Conservation (phyloP, 2,797 vertebrate species). For the Clamator glandarius region DNA sequence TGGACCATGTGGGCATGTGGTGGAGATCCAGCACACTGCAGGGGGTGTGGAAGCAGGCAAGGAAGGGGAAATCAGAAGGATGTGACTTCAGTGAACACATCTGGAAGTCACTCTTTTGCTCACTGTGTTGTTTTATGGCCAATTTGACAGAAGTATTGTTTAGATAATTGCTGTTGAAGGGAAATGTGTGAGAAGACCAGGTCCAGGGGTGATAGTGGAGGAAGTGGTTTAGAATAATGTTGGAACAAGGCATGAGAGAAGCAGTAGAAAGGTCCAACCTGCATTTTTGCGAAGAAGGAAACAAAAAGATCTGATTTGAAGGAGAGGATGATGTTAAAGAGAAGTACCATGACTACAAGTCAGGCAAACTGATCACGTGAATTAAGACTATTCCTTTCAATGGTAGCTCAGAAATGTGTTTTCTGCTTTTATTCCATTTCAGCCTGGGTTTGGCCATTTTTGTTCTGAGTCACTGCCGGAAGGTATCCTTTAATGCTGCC, state of each 20-base stretch:
- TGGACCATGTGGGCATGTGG: not conserved
- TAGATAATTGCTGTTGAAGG: not conserved
- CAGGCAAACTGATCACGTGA: not conserved
- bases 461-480: not conserved
- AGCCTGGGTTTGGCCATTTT: conserved; percentile 1
- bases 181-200: not conserved
- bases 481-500: not conserved
- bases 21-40: not conserved
- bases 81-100: not conserved
- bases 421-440: conserved; percentile 13
- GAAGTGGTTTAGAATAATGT: not conserved
- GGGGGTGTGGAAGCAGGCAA: not conserved
- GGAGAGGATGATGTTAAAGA: not conserved
- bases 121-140: not conserved
- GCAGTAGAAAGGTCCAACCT: not conserved
- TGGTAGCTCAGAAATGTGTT: not conserved
- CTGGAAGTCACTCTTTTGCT: not conserved
- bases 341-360: not conserved
- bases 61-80: not conserved
- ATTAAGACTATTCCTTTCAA: conserved; percentile 3
- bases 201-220: not conserved
- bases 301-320: not conserved
- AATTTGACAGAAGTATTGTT: not conserved
- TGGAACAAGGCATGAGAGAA: not conserved
- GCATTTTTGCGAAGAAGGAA: not conserved